A percentile compares a stretch with the other conserved stretches of the same genome.
phyloP scores from a whole-genome alignment of 2,797 vertebrate species.

The Syndactyla subalaris region DNA sequence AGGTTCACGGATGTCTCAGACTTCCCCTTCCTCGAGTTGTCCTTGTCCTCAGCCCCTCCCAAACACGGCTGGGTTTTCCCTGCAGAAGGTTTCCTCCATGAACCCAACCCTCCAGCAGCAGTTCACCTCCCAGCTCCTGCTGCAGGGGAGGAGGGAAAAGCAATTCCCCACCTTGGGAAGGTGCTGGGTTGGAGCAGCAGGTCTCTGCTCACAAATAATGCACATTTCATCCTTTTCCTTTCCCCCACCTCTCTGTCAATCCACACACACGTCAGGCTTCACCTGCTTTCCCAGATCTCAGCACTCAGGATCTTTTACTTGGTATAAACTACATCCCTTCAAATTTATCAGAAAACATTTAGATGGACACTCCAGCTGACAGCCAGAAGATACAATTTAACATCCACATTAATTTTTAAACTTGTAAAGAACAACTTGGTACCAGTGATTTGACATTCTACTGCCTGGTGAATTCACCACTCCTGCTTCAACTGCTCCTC shows the following conservation, averaged over 20 bases:
- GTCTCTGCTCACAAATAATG: not conserved
- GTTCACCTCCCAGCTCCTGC: not conserved
- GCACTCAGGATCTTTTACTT: not conserved
- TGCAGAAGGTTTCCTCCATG: not conserved
- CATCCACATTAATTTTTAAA: not conserved
- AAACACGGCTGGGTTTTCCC: not conserved
- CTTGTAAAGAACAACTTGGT: not conserved
- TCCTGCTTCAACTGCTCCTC: not conserved
- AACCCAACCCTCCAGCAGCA: not conserved
- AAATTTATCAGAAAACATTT: not conserved
- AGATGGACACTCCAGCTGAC: not conserved
- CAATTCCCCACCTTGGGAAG: not conserved
- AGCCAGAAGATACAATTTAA: not conserved
- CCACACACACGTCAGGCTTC: not conserved
- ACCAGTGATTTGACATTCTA: not conserved
- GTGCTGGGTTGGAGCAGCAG: not conserved
- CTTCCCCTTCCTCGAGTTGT: not conserved
- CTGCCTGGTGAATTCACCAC: not conserved
- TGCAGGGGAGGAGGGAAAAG: not conserved
- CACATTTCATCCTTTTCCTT: not conserved
- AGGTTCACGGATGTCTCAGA: not conserved
- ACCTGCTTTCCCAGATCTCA: not conserved
- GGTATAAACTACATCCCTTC: not conserved
- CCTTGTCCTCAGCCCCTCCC: not conserved
- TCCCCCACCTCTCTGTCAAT: not conserved